Conservation (phyloP, 2,113 vertebrate genomes). For the Myotis yumanensis region DNA sequence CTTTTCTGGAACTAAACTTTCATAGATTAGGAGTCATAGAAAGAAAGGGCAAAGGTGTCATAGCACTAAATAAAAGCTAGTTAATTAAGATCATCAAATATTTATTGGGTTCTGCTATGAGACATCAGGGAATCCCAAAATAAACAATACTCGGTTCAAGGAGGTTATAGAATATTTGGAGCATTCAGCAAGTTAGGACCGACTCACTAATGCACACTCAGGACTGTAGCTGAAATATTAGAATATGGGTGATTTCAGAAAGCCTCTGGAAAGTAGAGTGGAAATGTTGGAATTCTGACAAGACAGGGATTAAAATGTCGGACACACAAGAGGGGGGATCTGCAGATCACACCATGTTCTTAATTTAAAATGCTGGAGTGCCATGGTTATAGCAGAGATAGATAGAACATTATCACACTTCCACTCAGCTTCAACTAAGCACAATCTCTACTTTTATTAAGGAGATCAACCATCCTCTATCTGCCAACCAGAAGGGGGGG, state of each 20-base stretch:
- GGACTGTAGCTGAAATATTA: not conserved
- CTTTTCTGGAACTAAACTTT: constrained; percentile 54
- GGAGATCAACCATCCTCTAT: not conserved
- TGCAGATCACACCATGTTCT: not conserved
- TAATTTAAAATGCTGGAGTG: not conserved
- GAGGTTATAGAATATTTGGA: not conserved
- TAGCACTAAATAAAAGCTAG: constrained; percentile 15
- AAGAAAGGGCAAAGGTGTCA: constrained; percentile 49
- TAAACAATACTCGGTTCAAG: not conserved
- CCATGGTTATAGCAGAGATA: not conserved
- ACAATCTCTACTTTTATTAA: not conserved
- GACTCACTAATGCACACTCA: not conserved
- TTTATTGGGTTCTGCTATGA: constrained; percentile 20
- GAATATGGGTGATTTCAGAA: not conserved
- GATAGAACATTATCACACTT: not conserved
- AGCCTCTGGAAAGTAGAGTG: not conserved
- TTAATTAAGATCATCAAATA: constrained; percentile 28
- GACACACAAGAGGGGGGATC: not conserved
- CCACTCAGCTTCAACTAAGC: not conserved
- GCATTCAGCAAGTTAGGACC: not conserved
- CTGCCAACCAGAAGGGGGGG: not conserved
- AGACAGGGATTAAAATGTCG: not conserved
- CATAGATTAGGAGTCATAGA: constrained; percentile 46
- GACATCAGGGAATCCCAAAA: not conserved
- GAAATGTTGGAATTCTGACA: not conserved